Evolutionary conservation across 2,888 invertebrate genomes (phyloP).

Genomic region (Polietes domitor): DNA sequence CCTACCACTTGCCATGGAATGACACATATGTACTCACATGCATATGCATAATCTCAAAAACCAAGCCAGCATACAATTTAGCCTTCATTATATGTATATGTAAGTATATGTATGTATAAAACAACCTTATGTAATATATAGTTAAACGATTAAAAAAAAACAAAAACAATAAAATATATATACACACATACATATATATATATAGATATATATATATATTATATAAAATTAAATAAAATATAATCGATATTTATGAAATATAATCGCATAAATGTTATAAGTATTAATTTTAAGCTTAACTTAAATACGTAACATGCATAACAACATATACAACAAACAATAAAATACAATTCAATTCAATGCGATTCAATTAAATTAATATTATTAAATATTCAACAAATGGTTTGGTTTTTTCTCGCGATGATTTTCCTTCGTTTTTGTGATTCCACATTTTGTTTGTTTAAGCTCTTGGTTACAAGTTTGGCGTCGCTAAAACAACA

Average conservation of each 20-base stretch:
- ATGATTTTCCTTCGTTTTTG: not conserved
- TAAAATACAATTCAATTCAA: not conserved
- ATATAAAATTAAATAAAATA: conserved; percentile 23
- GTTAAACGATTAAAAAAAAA: conserved; percentile 24
- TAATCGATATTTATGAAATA: conserved; percentile 34
- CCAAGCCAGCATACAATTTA: not conserved
- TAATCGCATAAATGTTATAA: conserved; percentile 34
- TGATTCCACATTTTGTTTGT: not conserved
- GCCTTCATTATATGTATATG: conserved; percentile 24
- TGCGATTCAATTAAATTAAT: conserved; percentile 1
- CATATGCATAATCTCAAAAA: not conserved
- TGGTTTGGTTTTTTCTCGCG: not conserved
- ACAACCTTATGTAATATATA: conserved; percentile 51
- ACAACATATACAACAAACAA: not conserved
- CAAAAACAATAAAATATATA: conserved; percentile 6
- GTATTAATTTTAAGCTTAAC: conserved; percentile 47
- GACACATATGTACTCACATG: too few species aligned
- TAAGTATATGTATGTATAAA: conserved; percentile 23
- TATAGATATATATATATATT: not conserved
- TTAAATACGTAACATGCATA: conserved; percentile 25
- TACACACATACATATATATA: conserved; percentile 33
- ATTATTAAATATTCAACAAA: conserved; percentile 22
- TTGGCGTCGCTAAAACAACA: not conserved
- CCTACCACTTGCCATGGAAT: too few species aligned
- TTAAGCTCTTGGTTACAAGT: not conserved